Evolutionary conservation across 1,140 invertebrate genomes (phyloP).

Genomic region (Caenorhabditis tropicalis): DNA sequence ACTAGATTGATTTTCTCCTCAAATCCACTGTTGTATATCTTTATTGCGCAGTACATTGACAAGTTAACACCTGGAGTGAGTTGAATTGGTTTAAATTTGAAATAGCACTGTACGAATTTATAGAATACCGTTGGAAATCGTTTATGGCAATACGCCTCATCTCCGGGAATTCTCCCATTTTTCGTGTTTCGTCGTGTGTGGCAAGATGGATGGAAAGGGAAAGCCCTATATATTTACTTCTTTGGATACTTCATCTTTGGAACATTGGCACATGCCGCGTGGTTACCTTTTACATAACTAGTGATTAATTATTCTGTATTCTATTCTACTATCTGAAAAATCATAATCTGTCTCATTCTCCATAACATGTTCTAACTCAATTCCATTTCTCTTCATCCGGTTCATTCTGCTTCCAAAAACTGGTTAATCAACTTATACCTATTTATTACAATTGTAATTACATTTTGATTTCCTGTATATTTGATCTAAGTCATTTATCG

Average conservation of each 20-base stretch:
- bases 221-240: conserved; percentile 41
- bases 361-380: too few species aligned
- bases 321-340: too few species aligned
- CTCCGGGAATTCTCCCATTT: background rate
- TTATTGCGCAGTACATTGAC: conserved; percentile 28
- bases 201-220: conserved; percentile 17
- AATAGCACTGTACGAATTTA: background rate
- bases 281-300: conserved; percentile 46
- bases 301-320: background rate
- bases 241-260: conserved; percentile 39
- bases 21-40: conserved; percentile 37
- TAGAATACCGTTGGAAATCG: background rate
- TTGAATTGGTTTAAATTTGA: background rate
- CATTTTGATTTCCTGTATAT: too few species aligned
- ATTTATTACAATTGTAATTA: too few species aligned
- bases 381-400: too few species aligned
- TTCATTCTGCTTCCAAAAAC: too few species aligned
- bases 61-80: conserved; percentile 28
- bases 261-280: conserved; percentile 35
- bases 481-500: too few species aligned
- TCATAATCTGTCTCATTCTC: too few species aligned
- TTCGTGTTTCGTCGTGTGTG: conserved; percentile 14
- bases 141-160: background rate
- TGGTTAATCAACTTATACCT: too few species aligned
- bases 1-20: conserved; percentile 49